phyloP scores from a whole-genome alignment of 2,113 vertebrate species.

The Brachionichthys hirsutus region DNA sequence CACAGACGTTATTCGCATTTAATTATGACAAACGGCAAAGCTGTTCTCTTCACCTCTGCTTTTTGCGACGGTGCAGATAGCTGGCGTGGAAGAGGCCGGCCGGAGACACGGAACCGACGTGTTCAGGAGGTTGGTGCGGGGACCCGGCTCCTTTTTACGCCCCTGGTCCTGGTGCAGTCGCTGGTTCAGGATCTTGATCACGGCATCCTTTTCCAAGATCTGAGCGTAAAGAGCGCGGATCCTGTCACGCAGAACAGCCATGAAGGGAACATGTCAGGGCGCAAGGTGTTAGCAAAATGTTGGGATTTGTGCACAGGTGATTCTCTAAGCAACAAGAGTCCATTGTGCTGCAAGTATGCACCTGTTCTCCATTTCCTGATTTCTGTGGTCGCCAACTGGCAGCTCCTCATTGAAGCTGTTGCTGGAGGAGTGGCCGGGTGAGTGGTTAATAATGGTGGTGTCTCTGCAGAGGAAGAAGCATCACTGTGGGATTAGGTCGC shows the following conservation, averaged over 20 bases:
- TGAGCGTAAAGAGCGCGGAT: conserved; percentile 93
- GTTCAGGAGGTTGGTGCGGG: conserved; percentile 40
- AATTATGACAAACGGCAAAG: conserved; percentile 17
- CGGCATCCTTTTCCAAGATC: conserved; percentile 94
- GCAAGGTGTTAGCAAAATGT: no score
- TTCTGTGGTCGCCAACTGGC: conserved; percentile 85
- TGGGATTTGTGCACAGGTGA: not conserved
- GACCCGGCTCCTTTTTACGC: conserved; percentile 64
- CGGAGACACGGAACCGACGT: conserved; percentile 70
- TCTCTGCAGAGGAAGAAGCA: conserved; percentile 72
- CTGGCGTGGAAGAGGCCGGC: conserved; percentile 89
- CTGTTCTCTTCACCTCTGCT: conserved; percentile 64
- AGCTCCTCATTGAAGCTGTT: conserved; percentile 96
- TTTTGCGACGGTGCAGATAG: conserved; percentile 73
- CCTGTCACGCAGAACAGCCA: conserved; percentile 60
- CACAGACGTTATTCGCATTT: not conserved
- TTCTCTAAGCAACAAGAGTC: not conserved
- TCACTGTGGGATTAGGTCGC: not conserved
- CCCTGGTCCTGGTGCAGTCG: conserved; percentile 86
- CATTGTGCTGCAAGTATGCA: conserved; percentile 35
- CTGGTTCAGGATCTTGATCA: conserved; percentile 96
- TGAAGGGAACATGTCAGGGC: conserved; percentile 2
- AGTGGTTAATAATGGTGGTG: conserved; percentile 98
- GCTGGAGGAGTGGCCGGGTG: conserved; percentile 91
- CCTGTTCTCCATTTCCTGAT: conserved; percentile 99